Conservation (phyloP, 1,140 invertebrate genomes). For the Diachasma alloeum region DNA sequence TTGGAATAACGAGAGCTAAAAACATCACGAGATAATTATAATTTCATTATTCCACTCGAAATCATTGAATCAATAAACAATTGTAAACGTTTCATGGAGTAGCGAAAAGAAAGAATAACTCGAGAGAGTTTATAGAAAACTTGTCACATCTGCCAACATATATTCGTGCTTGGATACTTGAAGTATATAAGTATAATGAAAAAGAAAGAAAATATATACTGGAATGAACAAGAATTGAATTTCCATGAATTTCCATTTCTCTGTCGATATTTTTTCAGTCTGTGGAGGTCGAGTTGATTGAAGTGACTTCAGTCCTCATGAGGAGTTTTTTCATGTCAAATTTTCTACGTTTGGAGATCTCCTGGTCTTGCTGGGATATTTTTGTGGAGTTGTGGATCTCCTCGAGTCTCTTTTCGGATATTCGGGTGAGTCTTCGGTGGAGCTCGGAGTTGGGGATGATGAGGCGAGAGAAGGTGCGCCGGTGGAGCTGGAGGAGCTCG, state of each 20-base stretch:
- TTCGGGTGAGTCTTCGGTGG: background rate
- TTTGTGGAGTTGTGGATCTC: background rate
- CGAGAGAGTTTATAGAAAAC: background rate
- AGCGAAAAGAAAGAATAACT: background rate
- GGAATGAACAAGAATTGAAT: background rate
- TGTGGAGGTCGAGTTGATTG: background rate
- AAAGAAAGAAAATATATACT: background rate
- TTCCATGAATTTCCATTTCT: background rate
- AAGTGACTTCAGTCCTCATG: background rate
- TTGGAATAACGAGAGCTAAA: background rate
- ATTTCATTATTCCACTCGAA: background rate
- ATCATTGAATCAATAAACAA: background rate
- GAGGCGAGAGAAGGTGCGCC: background rate
- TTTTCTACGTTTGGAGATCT: background rate
- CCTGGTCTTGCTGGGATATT: background rate
- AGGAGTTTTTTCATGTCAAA: background rate
- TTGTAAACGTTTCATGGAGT: background rate
- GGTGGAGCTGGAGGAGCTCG: conserved; percentile 44
- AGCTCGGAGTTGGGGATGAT: background rate
- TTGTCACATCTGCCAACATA: background rate
- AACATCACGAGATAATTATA: background rate
- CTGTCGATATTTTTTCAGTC: no score
- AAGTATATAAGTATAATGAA: background rate
- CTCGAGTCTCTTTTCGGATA: background rate
- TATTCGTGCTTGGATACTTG: background rate